Evolutionary conservation across 2,797 vertebrate species (phyloP).

Genomic region (Lerista edwardsae): DNA sequence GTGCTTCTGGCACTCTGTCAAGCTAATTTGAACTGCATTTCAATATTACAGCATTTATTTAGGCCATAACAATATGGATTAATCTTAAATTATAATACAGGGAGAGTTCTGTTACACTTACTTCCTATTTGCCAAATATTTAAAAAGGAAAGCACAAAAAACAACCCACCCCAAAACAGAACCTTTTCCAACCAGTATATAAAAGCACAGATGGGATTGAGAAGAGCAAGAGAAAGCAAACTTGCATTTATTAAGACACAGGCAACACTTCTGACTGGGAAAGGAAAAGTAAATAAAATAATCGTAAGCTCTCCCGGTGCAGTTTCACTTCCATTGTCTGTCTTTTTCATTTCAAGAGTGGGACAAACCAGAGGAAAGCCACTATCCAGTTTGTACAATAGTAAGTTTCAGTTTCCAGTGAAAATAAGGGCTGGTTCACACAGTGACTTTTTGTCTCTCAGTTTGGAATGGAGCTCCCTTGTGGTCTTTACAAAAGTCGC

Average conservation of each 20-base stretch:
- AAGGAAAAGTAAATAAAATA: conserved; percentile 17
- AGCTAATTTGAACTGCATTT: conserved; percentile 54
- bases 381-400: neutral
- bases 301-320: neutral
- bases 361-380: neutral
- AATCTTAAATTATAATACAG: conserved; percentile 61
- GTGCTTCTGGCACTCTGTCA: conserved; percentile 48
- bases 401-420: neutral
- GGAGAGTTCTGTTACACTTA: conserved; percentile 51
- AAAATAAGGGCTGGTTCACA: neutral
- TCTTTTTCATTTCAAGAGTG: neutral
- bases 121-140: conserved; percentile 54
- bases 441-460: neutral
- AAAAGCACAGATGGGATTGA: neutral
- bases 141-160: conserved; percentile 11
- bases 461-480: neutral
- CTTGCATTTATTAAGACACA: neutral
- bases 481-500: neutral
- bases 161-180: neutral
- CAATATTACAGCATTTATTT: conserved; percentile 57
- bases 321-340: neutral
- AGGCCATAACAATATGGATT: conserved; percentile 69
- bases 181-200: neutral
- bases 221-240: neutral
- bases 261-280: neutral